These are phyloP conservation scores for Arbacia lixula DNA, from an alignment of 53 echinoderm and acorn worm genomes.

Conservation along the genomic window DNA sequence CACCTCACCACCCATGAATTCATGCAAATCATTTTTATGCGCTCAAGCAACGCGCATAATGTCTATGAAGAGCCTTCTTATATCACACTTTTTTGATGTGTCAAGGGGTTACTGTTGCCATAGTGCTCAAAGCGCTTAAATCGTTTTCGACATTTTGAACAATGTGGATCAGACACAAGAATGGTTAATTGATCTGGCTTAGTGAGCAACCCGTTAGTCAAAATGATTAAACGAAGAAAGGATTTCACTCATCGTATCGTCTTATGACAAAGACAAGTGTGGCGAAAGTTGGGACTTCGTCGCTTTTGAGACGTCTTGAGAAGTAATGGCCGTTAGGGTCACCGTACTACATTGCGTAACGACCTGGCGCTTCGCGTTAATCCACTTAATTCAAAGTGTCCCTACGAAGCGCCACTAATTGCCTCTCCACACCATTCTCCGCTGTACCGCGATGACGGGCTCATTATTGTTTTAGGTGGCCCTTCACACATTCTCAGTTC, in stretches of 20 bases:
- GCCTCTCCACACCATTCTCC: not conserved
- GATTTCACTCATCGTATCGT: too few relatives aligned
- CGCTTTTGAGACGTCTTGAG: too few relatives aligned
- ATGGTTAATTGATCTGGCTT: not conserved
- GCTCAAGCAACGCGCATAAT: not conserved
- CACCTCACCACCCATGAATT: too few relatives aligned
- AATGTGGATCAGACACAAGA: not conserved
- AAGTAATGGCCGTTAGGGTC: conserved; percentile 1
- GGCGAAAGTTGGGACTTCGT: too few relatives aligned
- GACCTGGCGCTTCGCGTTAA: conserved; percentile 36
- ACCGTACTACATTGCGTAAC: conserved; percentile 48
- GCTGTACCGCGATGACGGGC: not conserved
- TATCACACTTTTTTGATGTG: too few relatives aligned
- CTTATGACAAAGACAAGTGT: too few relatives aligned
- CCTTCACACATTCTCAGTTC: conserved; percentile 35
- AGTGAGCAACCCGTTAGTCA: not conserved
- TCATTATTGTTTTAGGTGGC: not conserved
- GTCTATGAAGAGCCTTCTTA: too few relatives aligned
- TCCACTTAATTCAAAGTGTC: conserved; percentile 49
- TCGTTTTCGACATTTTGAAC: too few relatives aligned
- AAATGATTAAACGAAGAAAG: too few relatives aligned
- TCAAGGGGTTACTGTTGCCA: too few relatives aligned
- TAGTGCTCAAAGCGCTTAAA: too few relatives aligned
- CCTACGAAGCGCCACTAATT: conserved; percentile 36
- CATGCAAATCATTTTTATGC: too few relatives aligned